These are phyloP conservation scores for Adelognathus sp. DNA, from an alignment of 2,888 invertebrate species.

Conservation along the genomic window DNA sequence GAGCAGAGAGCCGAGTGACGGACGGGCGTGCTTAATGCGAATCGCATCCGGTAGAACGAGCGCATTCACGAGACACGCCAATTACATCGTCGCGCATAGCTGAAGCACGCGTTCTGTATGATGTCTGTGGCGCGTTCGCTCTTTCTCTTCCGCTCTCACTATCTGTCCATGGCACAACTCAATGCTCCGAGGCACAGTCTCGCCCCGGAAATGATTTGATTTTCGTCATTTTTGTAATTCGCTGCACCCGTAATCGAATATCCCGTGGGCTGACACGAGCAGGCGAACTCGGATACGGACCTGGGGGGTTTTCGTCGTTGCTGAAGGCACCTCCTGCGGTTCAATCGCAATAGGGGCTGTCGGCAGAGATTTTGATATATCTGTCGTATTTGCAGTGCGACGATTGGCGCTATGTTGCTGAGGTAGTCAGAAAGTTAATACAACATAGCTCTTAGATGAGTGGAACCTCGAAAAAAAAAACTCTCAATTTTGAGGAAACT, in stretches of 20 bases:
- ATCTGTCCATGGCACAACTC: constrained; percentile 25
- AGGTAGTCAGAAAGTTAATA: background rate
- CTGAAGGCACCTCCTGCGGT: constrained; percentile 2
- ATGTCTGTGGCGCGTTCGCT: constrained; percentile 55
- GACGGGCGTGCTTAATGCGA: constrained; percentile 76
- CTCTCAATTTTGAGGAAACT: no score
- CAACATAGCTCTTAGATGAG: no score
- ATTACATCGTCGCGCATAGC: constrained; percentile 71
- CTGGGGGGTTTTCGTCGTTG: constrained; percentile 3
- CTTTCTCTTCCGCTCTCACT: constrained; percentile 13
- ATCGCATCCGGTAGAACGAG: constrained; percentile 74
- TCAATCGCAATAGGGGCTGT: background rate
- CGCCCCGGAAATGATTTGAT: constrained; percentile 70
- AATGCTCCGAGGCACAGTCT: constrained; percentile 26
- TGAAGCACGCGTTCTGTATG: constrained; percentile 66
- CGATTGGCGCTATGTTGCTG: background rate
- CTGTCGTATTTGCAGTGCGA: background rate
- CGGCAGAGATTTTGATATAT: background rate
- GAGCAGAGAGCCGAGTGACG: constrained; percentile 64
- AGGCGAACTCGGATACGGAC: background rate
- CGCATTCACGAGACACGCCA: constrained; percentile 75
- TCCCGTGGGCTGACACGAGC: constrained; percentile 46
- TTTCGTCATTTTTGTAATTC: constrained; percentile 70
- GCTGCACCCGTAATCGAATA: constrained; percentile 64
- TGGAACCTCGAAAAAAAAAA: background rate